Evolutionary conservation across 2,113 vertebrate genomes (phyloP), one percentile per base, ranked within the genome.

Genomic region (Meriones unguiculatus): DNA sequence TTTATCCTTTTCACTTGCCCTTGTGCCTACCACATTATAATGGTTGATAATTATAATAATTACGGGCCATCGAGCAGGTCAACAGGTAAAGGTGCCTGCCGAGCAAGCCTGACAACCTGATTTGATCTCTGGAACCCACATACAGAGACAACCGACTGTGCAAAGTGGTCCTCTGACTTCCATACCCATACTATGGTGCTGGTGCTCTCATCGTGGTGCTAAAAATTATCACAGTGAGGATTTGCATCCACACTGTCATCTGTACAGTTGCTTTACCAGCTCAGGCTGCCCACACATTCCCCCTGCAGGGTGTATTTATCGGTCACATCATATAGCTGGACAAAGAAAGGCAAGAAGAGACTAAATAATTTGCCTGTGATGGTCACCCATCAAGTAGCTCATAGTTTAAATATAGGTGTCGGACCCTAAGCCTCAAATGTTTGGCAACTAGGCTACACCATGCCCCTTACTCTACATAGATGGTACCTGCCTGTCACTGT

Each of bases 381-480:
- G 20, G 70, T 69, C 52, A 73, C 6, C 28, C 65, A 77, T 22
- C 14, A 90, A 76, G n/a, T 69, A 52, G 50, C 6, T n/a, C n/a
- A 30, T 52, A 8, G 20, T 92, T 88, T 90, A 95, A 90, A 76
- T 59, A 90, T 12, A 87, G 62, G 38, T 76, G 8, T 91, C 73
- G n/a, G 24, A 14, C 3, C 28, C 32, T 18, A 25, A 7, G 46
- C 38, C 25, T n/a, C n/a, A 5, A 1, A 1, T 20, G 22, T 30
- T 78, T 87, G 24, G 57, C 22, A 20, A 17, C 35, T 52, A 67
- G 38, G 28, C 24, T 28, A 38, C 8, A 38, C 28, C 24, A 30
- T 2, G 14, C 5, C 25, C 38, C 41, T 20, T 24, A 9, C 2
- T 4, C 22, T 57, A n/a, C 62, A 70, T 17, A 59, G n/a, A 12